Evolutionary conservation across 35 echinoderm and acorn worm genomes (phyloP).

Genomic region (Hemicentrotus pulcherrimus): DNA sequence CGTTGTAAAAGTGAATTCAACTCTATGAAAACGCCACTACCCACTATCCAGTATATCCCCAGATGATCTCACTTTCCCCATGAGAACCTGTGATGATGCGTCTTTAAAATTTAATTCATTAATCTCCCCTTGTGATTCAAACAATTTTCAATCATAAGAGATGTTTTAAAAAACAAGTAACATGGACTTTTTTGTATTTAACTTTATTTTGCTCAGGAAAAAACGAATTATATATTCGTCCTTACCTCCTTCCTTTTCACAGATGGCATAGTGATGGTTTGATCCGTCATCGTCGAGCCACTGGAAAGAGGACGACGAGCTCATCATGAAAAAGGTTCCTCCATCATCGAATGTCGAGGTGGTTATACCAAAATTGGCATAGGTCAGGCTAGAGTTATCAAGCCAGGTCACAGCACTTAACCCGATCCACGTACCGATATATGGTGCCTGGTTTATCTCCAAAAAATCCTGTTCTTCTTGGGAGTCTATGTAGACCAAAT

Average conservation of each 20-base stretch:
- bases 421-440: background rate
- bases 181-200: too few species aligned
- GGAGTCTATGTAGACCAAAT: background rate
- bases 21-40: too few species aligned
- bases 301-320: background rate
- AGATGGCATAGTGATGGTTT: background rate
- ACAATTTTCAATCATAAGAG: too few species aligned
- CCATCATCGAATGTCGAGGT: background rate
- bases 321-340: background rate
- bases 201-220: too few species aligned
- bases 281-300: background rate
- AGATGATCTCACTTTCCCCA: too few species aligned
- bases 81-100: too few species aligned
- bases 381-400: background rate
- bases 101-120: too few species aligned
- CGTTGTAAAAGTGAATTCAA: too few species aligned
- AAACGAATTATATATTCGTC: background rate
- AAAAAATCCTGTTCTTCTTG: background rate
- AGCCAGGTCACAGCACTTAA: background rate
- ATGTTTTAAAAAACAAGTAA: too few species aligned
- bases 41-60: too few species aligned
- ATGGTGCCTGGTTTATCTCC: background rate
- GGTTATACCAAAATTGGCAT: background rate
- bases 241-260: background rate
- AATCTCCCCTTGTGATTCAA: too few species aligned